A percentile compares a stretch with the other conserved stretches of the same genome.
phyloP scores from a whole-genome alignment of 2,888 invertebrate genomes.

The Caradrina clavipalpis region DNA sequence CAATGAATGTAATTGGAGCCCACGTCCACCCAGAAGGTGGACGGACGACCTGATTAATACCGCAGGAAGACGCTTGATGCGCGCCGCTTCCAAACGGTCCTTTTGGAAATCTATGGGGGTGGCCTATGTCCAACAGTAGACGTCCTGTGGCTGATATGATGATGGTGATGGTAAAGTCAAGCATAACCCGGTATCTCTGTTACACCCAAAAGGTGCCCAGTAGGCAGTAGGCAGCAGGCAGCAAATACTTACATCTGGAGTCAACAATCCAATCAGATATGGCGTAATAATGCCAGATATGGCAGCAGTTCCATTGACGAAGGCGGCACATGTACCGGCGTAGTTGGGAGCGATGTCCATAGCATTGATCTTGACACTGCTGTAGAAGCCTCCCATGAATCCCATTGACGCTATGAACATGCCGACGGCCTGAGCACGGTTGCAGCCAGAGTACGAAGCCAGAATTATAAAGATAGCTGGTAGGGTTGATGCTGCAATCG shows the following conservation, averaged over 20 bases:
- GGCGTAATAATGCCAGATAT: constrained; percentile 92
- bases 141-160: no score
- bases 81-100: no score
- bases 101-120: no score
- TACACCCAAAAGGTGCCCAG: no score
- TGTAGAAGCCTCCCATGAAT: constrained; percentile 93
- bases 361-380: constrained; percentile 92
- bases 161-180: no score
- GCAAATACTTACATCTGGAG: constrained; percentile 89
- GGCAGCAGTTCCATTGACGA: constrained; percentile 92
- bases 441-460: constrained; percentile 92
- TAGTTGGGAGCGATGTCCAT: constrained; percentile 92
- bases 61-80: no score
- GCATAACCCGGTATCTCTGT: no score
- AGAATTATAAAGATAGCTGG: constrained; percentile 92
- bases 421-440: constrained; percentile 85
- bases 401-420: constrained; percentile 92
- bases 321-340: constrained; percentile 92
- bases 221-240: no score
- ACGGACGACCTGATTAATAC: no score
- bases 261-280: constrained; percentile 91
- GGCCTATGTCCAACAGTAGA: no score
- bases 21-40: no score
- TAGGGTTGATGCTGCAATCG: constrained; percentile 90
- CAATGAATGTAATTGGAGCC: no score